phyloP scores from a whole-genome alignment of 2,797 vertebrate genomes.

The Catharus ustulatus region DNA sequence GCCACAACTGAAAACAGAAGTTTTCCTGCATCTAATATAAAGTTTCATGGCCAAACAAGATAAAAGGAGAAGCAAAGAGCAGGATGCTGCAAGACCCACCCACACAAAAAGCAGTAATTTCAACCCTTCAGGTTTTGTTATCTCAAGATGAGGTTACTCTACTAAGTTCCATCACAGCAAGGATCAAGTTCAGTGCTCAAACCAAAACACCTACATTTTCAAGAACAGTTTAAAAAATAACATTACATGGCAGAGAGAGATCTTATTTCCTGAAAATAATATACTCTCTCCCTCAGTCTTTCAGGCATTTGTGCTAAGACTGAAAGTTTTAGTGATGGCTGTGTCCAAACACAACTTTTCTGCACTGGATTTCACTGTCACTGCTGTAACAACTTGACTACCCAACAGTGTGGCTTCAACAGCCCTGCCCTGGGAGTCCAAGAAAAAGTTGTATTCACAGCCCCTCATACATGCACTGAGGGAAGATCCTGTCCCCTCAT shows the following conservation, averaged over 20 bases:
- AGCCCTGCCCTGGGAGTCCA: not conserved
- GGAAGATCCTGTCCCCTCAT: not conserved
- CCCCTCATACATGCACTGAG: accelerated
- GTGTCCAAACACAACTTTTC: not conserved
- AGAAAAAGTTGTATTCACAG: not conserved
- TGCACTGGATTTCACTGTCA: not conserved
- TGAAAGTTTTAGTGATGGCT: not conserved
- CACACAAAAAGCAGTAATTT: not conserved
- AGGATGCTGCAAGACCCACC: not conserved
- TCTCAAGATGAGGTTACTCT: not conserved
- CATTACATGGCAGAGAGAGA: not conserved
- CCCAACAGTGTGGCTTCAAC: not conserved
- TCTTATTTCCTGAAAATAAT: not conserved
- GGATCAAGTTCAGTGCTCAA: not conserved
- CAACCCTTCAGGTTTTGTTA: not conserved
- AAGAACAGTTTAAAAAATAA: not conserved
- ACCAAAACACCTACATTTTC: not conserved
- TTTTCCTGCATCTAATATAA: not conserved
- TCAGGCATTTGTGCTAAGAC: not conserved
- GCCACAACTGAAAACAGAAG: not conserved
- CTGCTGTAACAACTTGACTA: not conserved
- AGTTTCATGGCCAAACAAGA: not conserved
- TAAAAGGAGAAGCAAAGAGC: not conserved
- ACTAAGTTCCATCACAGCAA: not conserved
- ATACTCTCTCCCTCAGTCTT: not conserved